Evolutionary conservation across 2,888 invertebrate species (phyloP).

Genomic region (Chloroclysta siterata): DNA sequence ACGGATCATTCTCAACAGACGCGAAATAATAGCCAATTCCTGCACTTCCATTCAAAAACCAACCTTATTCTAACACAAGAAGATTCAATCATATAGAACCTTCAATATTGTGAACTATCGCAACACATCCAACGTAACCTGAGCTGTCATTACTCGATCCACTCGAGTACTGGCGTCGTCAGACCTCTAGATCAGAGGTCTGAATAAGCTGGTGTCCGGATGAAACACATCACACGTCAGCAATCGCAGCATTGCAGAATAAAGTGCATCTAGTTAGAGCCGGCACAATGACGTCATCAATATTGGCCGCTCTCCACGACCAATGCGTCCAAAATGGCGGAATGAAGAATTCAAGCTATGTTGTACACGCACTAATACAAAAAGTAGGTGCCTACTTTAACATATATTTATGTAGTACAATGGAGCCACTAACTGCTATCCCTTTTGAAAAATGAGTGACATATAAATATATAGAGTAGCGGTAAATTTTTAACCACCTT

Average conservation of each 20-base stretch:
- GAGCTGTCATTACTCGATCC: conserved; percentile 50
- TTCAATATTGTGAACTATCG: conserved; percentile 47
- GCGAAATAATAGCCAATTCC: conserved; percentile 62
- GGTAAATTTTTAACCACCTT: no score
- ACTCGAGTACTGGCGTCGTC: conserved; percentile 13
- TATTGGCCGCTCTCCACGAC: conserved; percentile 57
- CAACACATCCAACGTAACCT: conserved; percentile 51
- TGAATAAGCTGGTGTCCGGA: conserved; percentile 50
- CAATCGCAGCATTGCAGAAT: conserved; percentile 71
- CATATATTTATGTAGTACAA: no score
- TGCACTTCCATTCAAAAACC: conserved; percentile 40
- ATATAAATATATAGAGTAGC: no score
- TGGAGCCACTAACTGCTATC: no score
- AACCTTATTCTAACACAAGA: conserved; percentile 43
- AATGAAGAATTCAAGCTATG: conserved; percentile 7
- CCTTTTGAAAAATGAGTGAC: no score
- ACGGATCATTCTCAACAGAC: conserved; percentile 76
- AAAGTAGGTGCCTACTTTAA: neutral
- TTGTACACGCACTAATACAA: neutral
- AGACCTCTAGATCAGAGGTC: conserved; percentile 38
- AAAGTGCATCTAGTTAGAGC: conserved; percentile 78
- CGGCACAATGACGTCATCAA: conserved; percentile 71
- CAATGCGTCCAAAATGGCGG: conserved; percentile 58
- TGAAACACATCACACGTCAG: conserved; percentile 77
- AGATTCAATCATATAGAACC: conserved; percentile 37